Percentiles rank a stretch among this genome's conserved stretches.
Conservation (phyloP, 2,888 invertebrate genomes). For the Phaonia tiefii region DNA sequence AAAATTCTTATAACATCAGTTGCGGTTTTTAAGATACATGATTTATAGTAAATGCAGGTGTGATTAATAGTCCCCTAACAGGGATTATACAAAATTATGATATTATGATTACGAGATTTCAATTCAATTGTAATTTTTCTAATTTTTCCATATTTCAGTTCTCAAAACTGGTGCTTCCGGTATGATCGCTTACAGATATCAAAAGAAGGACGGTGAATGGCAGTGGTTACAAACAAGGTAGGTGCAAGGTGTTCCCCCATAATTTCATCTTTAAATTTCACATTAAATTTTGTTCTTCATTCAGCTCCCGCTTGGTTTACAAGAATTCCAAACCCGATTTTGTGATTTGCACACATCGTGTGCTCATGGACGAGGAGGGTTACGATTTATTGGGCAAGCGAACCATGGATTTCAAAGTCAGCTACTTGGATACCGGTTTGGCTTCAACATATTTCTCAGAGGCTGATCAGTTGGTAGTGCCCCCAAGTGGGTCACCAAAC, state of each 20-base stretch:
- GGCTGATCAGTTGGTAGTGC: slow-evolving; percentile 87
- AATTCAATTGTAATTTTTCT: no score
- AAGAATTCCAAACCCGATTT: slow-evolving; percentile 99
- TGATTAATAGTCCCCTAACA: no score
- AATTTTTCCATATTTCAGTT: slow-evolving; percentile 86
- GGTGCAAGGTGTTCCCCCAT: not conserved
- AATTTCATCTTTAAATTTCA: not conserved
- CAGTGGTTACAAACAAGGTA: slow-evolving; percentile 97
- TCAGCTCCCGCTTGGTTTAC: slow-evolving; percentile 95
- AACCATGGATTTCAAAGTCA: slow-evolving; percentile 98
- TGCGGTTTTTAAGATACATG: no score
- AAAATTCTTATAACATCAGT: no score
- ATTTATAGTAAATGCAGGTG: no score
- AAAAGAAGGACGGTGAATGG: slow-evolving; percentile 96
- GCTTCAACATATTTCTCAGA: slow-evolving; percentile 95
- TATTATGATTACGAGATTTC: no score
- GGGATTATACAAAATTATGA: no score
- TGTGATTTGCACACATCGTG: slow-evolving; percentile 98
- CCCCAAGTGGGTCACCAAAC: slow-evolving; percentile 82
- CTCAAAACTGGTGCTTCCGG: slow-evolving; percentile 99
- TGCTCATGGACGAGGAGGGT: slow-evolving; percentile 99
- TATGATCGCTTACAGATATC: slow-evolving; percentile 98
- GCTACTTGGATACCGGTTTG: slow-evolving; percentile 96
- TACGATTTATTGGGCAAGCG: slow-evolving; percentile 97
- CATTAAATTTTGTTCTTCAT: not conserved